phyloP scores from a whole-genome alignment of 2,888 invertebrate species.

The Morpho achilles region DNA sequence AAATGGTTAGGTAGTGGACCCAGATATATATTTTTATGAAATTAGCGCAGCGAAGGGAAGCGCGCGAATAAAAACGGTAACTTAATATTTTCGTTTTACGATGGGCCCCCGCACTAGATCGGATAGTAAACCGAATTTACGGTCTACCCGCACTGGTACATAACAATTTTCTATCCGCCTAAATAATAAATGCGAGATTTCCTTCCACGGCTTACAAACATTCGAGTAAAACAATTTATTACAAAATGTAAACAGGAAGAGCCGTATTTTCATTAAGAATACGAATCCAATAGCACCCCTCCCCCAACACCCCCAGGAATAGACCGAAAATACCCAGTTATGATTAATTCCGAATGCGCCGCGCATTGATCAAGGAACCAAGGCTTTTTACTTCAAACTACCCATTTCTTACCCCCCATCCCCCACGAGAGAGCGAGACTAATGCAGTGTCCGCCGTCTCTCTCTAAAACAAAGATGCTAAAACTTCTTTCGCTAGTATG shows the following conservation, averaged over 20 bases:
- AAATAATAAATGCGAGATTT: constrained; percentile 31
- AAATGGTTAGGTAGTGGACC: background rate
- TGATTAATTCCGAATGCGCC: constrained; percentile 79
- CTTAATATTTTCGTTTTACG: constrained; percentile 22
- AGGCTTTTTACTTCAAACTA: constrained; percentile 78
- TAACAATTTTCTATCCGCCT: constrained; percentile 20
- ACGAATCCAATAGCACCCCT: constrained; percentile 63
- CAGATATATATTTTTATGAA: background rate
- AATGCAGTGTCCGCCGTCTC: constrained; percentile 72
- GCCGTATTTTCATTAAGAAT: constrained; percentile 78
- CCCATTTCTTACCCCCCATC: constrained; percentile 60
- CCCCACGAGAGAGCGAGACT: constrained; percentile 63
- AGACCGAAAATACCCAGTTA: constrained; percentile 79
- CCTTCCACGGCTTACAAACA: constrained; percentile 28
- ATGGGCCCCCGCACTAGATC: constrained; percentile 21
- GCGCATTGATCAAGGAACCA: constrained; percentile 78
- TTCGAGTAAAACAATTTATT: constrained; percentile 76
- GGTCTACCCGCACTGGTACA: constrained; percentile 6
- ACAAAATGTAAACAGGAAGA: constrained; percentile 79
- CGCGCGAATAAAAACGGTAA: constrained; percentile 6
- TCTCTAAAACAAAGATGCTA: constrained; percentile 80
- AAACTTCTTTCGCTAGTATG: constrained; percentile 80
- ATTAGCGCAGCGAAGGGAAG: constrained; percentile 3
- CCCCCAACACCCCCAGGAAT: constrained; percentile 47
- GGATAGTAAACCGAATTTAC: constrained; percentile 25